Conservation (phyloP, 2,888 invertebrate genomes). For the Apotomis turbidana region DNA sequence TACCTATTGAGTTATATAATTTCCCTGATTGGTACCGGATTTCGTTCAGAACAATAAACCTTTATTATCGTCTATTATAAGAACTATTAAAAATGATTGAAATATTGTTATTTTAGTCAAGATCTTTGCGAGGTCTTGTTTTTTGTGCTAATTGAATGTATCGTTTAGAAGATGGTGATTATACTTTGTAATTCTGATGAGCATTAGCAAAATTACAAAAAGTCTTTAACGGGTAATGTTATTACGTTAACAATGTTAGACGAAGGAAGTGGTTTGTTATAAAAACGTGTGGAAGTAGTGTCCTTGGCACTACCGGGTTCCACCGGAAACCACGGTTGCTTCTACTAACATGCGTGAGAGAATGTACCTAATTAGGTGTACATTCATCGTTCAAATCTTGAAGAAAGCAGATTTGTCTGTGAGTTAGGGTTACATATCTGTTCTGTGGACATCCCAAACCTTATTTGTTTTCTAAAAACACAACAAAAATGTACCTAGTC, state of each 20-base stretch:
- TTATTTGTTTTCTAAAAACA: too few relatives aligned
- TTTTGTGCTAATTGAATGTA: not conserved
- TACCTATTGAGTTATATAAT: not conserved
- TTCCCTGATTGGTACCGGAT: constrained; percentile 3
- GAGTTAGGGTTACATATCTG: too few relatives aligned
- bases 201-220: not conserved
- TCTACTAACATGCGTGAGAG: constrained; percentile 6
- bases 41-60: not conserved
- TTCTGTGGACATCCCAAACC: too few relatives aligned
- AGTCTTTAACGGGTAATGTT: constrained; percentile 11
- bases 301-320: constrained; percentile 34
- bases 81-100: not conserved
- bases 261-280: constrained; percentile 22
- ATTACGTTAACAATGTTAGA: constrained; percentile 28
- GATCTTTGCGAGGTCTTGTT: constrained; percentile 6
- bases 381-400: too few relatives aligned
- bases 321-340: constrained; percentile 22
- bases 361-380: not conserved
- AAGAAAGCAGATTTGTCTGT: too few relatives aligned
- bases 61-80: not conserved
- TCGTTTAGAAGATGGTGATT: not conserved
- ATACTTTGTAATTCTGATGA: not conserved
- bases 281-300: constrained; percentile 25
- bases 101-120: not conserved
- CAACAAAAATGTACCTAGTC: too few relatives aligned